A percentile compares a stretch with the other conserved stretches of the same genome.
phyloP scores from a whole-genome alignment of 2,888 invertebrate species.

The Tanypteryx hageni region DNA sequence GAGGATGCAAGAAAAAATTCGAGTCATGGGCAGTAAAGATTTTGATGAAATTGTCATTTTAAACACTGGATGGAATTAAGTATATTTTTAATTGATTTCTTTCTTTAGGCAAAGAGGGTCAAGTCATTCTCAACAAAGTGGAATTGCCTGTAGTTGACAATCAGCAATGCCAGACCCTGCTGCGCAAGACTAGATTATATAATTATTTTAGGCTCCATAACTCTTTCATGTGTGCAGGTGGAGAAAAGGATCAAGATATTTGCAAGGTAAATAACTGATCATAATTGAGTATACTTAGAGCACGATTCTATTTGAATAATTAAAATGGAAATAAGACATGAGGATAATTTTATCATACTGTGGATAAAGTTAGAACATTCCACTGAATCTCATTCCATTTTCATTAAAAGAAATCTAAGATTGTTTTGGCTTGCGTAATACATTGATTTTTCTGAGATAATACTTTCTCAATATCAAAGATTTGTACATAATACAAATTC shows the following conservation, averaged over 20 bases:
- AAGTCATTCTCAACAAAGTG: conserved; percentile 72
- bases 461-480: background rate
- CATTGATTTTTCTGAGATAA: too few species aligned
- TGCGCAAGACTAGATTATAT: conserved; percentile 73
- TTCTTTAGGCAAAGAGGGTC: background rate
- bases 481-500: background rate
- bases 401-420: too few species aligned
- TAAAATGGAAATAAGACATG: too few species aligned
- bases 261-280: conserved; percentile 72
- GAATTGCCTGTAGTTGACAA: conserved; percentile 73
- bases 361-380: too few species aligned
- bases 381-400: too few species aligned
- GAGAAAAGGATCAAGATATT: conserved; percentile 74
- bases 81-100: background rate
- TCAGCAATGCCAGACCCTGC: conserved; percentile 71
- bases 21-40: too few species aligned
- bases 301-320: too few species aligned
- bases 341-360: too few species aligned
- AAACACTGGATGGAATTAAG: background rate
- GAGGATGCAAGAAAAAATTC: too few species aligned
- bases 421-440: too few species aligned
- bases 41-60: background rate
- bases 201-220: conserved; percentile 73
- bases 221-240: conserved; percentile 75
- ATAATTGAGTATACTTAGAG: too few species aligned